These are phyloP conservation scores for Ophioninae sp. DNA, from an alignment of 2,888 invertebrate species.

Conservation along the genomic window DNA sequence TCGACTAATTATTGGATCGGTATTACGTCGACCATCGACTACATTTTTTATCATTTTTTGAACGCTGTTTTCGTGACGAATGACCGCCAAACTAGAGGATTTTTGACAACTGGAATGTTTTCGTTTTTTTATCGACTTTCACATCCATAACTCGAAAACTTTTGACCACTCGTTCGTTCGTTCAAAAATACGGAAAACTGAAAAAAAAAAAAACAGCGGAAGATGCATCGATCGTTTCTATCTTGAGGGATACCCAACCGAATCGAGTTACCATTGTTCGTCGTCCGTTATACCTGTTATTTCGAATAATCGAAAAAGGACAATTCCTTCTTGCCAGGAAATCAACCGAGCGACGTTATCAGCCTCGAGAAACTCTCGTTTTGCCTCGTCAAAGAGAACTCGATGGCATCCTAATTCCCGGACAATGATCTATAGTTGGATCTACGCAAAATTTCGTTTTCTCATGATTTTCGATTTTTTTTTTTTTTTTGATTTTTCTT, in stretches of 20 bases:
- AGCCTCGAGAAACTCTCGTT: constrained; percentile 37
- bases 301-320: constrained; percentile 60
- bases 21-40: too few species aligned
- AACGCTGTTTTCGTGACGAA: too few species aligned
- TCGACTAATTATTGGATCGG: constrained; percentile 16
- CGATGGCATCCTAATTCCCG: constrained; percentile 42
- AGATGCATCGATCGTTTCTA: constrained; percentile 73
- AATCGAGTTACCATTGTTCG: constrained; percentile 76
- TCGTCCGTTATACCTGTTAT: constrained; percentile 79
- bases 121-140: too few species aligned
- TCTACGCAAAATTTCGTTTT: constrained; percentile 64
- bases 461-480: too few species aligned
- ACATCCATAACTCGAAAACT: too few species aligned
- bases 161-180: background rate
- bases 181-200: constrained; percentile 12
- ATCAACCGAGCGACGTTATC: constrained; percentile 52
- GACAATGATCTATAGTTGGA: constrained; percentile 64
- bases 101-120: too few species aligned
- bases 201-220: constrained; percentile 52
- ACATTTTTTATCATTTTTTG: background rate
- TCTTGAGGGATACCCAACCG: constrained; percentile 58
- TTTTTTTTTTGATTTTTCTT: too few species aligned
- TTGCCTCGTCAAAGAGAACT: constrained; percentile 19
- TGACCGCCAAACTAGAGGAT: too few species aligned
- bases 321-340: constrained; percentile 26